Base-by-base conservation (phyloP, 2,888 invertebrate genomes). In the Penaeus monodon region DNA sequence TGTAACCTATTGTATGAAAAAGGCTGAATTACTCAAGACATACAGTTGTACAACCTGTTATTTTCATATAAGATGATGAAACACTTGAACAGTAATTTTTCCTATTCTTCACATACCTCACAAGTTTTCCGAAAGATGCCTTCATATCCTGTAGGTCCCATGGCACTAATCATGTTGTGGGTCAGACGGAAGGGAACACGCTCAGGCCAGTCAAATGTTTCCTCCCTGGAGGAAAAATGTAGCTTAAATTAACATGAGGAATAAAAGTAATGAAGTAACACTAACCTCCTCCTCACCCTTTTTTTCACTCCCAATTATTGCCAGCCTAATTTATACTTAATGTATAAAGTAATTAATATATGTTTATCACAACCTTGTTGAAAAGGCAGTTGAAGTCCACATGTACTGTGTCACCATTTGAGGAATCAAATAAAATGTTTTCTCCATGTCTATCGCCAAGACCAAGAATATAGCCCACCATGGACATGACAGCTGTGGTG, bases 301-400 rank as follows among this genome's bases (percentile, higher is more conserved):
- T 4, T 57, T 57, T 14, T 17, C 3, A 17, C 10, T 17, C 17
- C 17, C 57, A 14, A 57, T 17, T 44, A 44, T 57, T 17, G 10
- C 57, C n/a, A 17, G 17, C 17, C 17, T 3, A 57, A 57, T 57
- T 57, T 57, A 57, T 57, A 17, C 57, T 57, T 57, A 57, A 4
- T 57, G 57, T 57, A 17, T 1, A 57, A 57, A 57, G 57, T 20
- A 57, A 57, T 57, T 2, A 57, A 57, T 20, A 57, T 57, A 57
- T 57, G 17, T 4, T 17, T 4, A n/a, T 44, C 38, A 85, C 79
- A 29, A 88, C 97, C 95, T 94, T 96, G 93, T 99, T 99, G 93
- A 99, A 99, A 27, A 99, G 93, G 92, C 98, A 98, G 93, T 98
- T 99, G 92, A 99, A 99, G 93, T 99, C 99, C 0, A 99, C 99